phyloP scores from a whole-genome alignment of 1,140 invertebrate species.

The Listronotus oregonensis region DNA sequence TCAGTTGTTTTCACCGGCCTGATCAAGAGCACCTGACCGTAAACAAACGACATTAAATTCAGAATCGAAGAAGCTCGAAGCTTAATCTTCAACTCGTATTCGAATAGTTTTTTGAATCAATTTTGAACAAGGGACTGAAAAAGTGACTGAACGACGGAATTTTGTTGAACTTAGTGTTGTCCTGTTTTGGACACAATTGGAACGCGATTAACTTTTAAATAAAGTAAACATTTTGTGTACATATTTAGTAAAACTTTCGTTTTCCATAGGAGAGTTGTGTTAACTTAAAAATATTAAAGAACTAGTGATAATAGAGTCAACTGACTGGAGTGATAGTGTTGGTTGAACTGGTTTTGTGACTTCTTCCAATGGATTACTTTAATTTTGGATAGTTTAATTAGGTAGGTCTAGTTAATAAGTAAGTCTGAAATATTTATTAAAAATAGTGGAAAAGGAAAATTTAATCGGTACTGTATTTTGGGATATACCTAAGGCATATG shows the following conservation, averaged over 20 bases:
- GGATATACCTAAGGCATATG: too few species aligned
- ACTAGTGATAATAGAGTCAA: not conserved
- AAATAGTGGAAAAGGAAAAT: too few species aligned
- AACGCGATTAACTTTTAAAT: too few species aligned
- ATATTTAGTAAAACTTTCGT: not conserved
- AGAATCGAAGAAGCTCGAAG: not conserved
- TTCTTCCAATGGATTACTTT: conserved; percentile 19
- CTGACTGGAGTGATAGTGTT: not conserved
- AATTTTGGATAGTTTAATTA: conserved; percentile 24
- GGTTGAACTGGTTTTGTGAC: not conserved
- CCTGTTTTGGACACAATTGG: too few species aligned
- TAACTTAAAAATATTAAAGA: too few species aligned
- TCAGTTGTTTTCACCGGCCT: conserved; percentile 29
- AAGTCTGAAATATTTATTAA: too few species aligned
- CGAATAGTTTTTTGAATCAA: too few species aligned
- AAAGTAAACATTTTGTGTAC: not conserved
- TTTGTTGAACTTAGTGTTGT: too few species aligned
- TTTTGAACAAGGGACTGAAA: too few species aligned
- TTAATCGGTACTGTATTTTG: too few species aligned
- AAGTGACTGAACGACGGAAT: too few species aligned
- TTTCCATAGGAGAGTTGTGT: not conserved
- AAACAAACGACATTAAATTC: not conserved
- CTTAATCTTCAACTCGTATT: too few species aligned
- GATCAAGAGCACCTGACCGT: not conserved
- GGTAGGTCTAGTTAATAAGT: not conserved